A percentile compares a stretch with the other conserved stretches of the same genome.
These are phyloP conservation scores for Malacosoma neustria DNA, from an alignment of 2,888 invertebrate genomes.

Conservation along the genomic window DNA sequence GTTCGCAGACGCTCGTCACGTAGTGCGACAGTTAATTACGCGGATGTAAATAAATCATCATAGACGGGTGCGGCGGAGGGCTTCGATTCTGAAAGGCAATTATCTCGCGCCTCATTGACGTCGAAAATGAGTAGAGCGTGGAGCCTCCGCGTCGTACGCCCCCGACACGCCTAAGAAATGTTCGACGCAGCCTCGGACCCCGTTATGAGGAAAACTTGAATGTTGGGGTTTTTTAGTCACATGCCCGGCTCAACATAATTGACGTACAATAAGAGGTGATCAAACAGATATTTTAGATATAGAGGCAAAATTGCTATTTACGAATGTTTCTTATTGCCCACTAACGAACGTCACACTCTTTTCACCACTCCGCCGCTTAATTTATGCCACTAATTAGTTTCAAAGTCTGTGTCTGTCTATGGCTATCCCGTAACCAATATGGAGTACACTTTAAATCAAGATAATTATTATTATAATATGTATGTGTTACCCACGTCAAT, in stretches of 20 bases:
- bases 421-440: too few species aligned
- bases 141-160: slow-evolving; percentile 27
- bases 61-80: slow-evolving; percentile 61
- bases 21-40: slow-evolving; percentile 73
- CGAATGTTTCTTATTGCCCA: too few species aligned
- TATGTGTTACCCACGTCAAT: too few species aligned
- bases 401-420: too few species aligned
- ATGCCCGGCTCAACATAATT: slow-evolving; percentile 53
- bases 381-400: too few species aligned
- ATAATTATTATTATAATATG: too few species aligned
- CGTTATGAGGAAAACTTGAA: slow-evolving; percentile 57
- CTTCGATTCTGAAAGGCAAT: slow-evolving; percentile 69
- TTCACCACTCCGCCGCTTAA: too few species aligned
- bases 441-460: too few species aligned
- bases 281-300: too few species aligned
- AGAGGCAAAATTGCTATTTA: too few species aligned
- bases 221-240: slow-evolving; percentile 48
- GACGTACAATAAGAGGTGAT: too few species aligned
- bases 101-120: slow-evolving; percentile 70
- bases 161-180: slow-evolving; percentile 46
- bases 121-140: slow-evolving; percentile 54
- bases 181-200: slow-evolving; percentile 54
- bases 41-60: slow-evolving; percentile 74
- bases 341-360: too few species aligned
- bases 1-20: slow-evolving; percentile 66